Conservation (phyloP, 1,140 invertebrate species). For the Leptinotarsa texana region DNA sequence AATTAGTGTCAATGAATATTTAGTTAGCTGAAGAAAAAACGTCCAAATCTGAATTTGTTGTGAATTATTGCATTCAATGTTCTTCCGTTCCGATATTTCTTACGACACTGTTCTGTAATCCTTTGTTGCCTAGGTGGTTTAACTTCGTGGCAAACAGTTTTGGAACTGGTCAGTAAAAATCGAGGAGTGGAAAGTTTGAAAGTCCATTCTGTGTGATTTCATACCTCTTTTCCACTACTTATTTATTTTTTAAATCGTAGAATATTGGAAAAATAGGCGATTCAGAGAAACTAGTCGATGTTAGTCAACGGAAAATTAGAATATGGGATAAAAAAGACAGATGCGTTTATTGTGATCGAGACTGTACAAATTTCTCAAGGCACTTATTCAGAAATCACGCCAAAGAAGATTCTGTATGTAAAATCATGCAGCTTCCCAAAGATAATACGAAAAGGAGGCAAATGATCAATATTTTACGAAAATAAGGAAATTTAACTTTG, state of each 20-base stretch:
- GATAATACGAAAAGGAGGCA: slow-evolving; percentile 25
- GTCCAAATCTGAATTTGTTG: slow-evolving; percentile 1
- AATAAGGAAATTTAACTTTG: slow-evolving; percentile 29
- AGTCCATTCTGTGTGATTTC: slow-evolving; percentile 1
- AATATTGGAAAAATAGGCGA: slow-evolving; percentile 14
- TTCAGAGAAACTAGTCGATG: slow-evolving; percentile 19
- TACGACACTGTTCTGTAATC: slow-evolving; percentile 14
- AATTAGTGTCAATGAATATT: slow-evolving; percentile 5
- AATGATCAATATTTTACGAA: slow-evolving; percentile 27
- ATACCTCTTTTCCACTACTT: slow-evolving; percentile 10
- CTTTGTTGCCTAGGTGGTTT: slow-evolving; percentile 8
- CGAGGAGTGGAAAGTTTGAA: background rate
- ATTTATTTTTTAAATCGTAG: slow-evolving; percentile 6
- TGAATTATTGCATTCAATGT: slow-evolving; percentile 4
- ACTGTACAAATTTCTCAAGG: slow-evolving; percentile 32
- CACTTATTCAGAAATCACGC: slow-evolving; percentile 28
- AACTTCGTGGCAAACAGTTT: slow-evolving; percentile 8
- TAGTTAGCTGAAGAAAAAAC: slow-evolving; percentile 1
- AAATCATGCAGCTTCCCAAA: slow-evolving; percentile 24
- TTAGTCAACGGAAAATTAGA: slow-evolving; percentile 20
- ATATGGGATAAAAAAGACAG: slow-evolving; percentile 31
- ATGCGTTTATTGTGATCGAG: slow-evolving; percentile 26
- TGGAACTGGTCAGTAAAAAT: background rate
- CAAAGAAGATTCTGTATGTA: slow-evolving; percentile 27
- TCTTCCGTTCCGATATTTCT: slow-evolving; percentile 3